These are phyloP conservation scores for Neodiprion lecontei DNA, from an alignment of 1,140 invertebrate species.

Conservation along the genomic window DNA sequence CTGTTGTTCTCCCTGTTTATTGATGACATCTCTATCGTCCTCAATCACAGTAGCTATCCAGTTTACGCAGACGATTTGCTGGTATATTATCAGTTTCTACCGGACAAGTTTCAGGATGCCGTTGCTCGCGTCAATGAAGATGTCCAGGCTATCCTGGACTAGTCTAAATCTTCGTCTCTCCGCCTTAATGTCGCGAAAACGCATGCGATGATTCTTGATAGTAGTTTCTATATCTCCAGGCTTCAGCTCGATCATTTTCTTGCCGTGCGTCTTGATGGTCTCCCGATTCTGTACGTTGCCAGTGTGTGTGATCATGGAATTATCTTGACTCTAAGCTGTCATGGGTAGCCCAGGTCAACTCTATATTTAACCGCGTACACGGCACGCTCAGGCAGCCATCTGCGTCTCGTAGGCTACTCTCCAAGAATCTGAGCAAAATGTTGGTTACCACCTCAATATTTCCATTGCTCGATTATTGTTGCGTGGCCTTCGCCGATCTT, in stretches of 20 bases:
- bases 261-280: conserved; percentile 22
- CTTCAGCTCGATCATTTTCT: conserved; percentile 27
- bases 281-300: not conserved
- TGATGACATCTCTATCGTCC: not conserved
- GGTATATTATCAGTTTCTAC: not conserved
- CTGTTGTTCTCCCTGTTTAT: not conserved
- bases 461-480: not conserved
- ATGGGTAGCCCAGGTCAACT: not conserved
- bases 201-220: conserved; percentile 15
- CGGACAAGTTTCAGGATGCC: not conserved
- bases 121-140: not conserved
- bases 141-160: not conserved
- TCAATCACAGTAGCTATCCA: not conserved
- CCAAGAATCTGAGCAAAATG: not conserved
- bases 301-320: not conserved
- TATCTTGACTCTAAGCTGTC: not conserved
- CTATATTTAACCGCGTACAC: not conserved
- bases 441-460: not conserved
- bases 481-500: not conserved
- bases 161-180: not conserved
- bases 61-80: not conserved
- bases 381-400: not conserved
- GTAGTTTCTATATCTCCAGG: conserved; percentile 33
- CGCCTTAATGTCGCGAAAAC: not conserved
- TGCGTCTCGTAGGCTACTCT: not conserved